Evolutionary conservation across 35 echinoderm and acorn worm species (phyloP), one percentile per base, ranked within the genome.

Genomic region (Heliocidaris tuberculata): DNA sequence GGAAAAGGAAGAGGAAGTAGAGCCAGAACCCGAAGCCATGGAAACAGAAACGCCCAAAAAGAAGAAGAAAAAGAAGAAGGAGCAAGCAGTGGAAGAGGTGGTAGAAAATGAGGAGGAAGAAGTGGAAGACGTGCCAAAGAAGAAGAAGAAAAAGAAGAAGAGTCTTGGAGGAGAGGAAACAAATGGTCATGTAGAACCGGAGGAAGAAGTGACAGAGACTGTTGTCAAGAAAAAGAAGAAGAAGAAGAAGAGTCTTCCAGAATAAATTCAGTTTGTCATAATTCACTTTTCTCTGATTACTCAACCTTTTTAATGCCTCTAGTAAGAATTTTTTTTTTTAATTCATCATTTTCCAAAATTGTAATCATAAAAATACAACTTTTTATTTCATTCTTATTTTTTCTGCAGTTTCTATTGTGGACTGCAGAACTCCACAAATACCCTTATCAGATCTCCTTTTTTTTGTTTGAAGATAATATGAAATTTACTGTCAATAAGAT

Each of bases 1-100:
- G 85, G 29, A 7, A 88, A 48, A 61, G 86, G 27, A 6, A 86
- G 60, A 27, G 92, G 86, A 13, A 47, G 92, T 10, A 86, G 95
- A 92, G 48, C 86, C 94, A 48, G 85, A 54, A 90, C 86, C 94
- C 30, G 54, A 47, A 9, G 70, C 95, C 19, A 61, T 90, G 56
- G 94, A 85, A 24, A 85, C 93, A 4, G 96, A 95, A 24, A 97
- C 97, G 85, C 97, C 97, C 47, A 96, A 98, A 86, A 98, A 98
- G 94, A 97, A 98, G 49, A 99, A 97, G 95, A 97, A 96, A 94
- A 99, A 97, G 88, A 97, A 97, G 93, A 95, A 94, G 97, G 85
- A 94, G n/a, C 59, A 61, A 31, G 49, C 54, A 31, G 56, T 65
- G 16, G 88, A 97, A 49, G 42, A 49, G 30, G 31, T 32, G 27